Evolutionary conservation across 2,113 vertebrate species (phyloP).

Genomic region (Phainopepla nitens): DNA sequence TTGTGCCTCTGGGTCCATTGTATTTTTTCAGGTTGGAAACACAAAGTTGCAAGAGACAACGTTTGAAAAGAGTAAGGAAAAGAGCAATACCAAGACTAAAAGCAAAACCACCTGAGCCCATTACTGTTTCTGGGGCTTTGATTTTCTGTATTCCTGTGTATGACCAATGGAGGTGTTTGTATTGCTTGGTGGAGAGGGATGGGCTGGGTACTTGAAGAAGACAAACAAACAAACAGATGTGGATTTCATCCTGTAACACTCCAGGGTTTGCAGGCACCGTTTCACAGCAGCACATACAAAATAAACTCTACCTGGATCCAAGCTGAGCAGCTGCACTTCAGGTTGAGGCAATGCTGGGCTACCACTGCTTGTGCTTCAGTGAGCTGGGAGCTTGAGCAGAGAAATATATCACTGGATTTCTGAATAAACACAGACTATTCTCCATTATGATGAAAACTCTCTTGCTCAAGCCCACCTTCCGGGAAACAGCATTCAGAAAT

Average conservation of each 20-base stretch:
- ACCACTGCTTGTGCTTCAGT: background rate
- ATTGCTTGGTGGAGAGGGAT: background rate
- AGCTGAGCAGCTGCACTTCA: background rate
- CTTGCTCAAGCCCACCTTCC: background rate
- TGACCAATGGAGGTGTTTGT: background rate
- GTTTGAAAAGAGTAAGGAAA: background rate
- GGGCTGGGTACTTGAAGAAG: background rate
- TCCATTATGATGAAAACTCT: background rate
- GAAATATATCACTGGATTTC: background rate
- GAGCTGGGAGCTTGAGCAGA: background rate
- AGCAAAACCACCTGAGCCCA: background rate
- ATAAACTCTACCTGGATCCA: background rate
- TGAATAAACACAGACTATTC: background rate
- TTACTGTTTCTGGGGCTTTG: background rate
- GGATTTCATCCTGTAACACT: background rate
- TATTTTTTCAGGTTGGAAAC: background rate
- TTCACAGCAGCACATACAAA: background rate
- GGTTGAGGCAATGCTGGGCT: background rate
- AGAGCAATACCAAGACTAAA: background rate
- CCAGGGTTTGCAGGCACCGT: background rate
- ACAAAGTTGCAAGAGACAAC: background rate
- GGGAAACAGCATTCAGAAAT: background rate
- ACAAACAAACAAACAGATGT: background rate
- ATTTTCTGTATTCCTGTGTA: background rate
- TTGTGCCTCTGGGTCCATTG: background rate